Base-by-base conservation (phyloP, 2,113 vertebrate species). In the Pionites leucogaster region DNA sequence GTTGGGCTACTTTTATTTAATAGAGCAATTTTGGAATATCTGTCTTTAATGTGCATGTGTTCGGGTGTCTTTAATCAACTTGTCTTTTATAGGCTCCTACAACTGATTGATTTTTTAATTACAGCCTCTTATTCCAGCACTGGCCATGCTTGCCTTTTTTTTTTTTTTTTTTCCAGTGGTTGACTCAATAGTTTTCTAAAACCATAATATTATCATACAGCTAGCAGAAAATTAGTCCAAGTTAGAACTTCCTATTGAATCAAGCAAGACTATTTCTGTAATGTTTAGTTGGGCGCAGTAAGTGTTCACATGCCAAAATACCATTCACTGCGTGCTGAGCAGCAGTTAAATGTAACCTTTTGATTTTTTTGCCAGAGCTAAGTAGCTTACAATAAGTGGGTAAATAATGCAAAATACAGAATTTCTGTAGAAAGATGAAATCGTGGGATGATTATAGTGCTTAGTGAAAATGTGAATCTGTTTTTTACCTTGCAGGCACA, bases 401-500 rank as follows among this genome's bases (percentile, higher is more conserved):
- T 96, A 91, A 94, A 84, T 82, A 95, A 72, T 78, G 69, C 17
- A 79, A 77, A 90, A 90, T 93, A 82, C 27, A 28, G 35, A 44
- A 53, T 95, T 97, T 92, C 79, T 96, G 29, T 83, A 80, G 53
- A 63, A 93, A 96, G 88, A 74, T 93, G 60, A 91, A 84, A 84
- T 95, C 53, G 52, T 47, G 87, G 68, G 44, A 68, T 94, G 53
- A 52, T 77, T 83, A 60, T 55, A 86, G 31, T 67, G 29, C 62
- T 96, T 78, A 69, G 16, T 86, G 86, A 92, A 86, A 95, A 86
- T 76, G 87, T 16, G 90, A 2, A 52, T 68, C 35, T 88, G n/a
- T 3, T 91, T 96, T 88, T 90, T 37, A 35, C 62, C 47, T 70
- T 49, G 67, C 87, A 86, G 57, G 62, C 39, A 6, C 68, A 68